Percentiles rank a stretch among this genome's conserved stretches.
phyloP scores from a whole-genome alignment of 2,888 invertebrate species.

The Cephus pygmeus region DNA sequence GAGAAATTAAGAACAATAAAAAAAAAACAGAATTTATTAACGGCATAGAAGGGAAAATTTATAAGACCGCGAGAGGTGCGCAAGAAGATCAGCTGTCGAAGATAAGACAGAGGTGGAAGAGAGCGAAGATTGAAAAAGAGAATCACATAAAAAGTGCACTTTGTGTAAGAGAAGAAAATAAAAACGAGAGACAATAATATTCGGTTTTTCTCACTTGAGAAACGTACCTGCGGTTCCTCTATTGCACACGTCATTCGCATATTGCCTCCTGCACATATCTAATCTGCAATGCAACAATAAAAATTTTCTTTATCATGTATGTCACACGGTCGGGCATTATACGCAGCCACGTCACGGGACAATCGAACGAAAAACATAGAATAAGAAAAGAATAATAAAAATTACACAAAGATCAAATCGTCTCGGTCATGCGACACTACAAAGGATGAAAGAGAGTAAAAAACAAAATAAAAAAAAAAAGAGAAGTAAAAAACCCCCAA shows the following conservation, averaged over 20 bases:
- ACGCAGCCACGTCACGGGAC: slow-evolving; percentile 48
- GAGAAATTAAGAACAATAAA: not conserved
- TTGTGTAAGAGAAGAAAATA: slow-evolving; percentile 16
- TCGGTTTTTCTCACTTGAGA: slow-evolving; percentile 41
- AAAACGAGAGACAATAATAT: slow-evolving; percentile 20
- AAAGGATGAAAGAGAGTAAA: slow-evolving; percentile 8
- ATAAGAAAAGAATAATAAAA: slow-evolving; percentile 8
- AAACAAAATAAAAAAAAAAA: not conserved
- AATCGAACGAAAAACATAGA: slow-evolving; percentile 1
- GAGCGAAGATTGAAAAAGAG: not conserved
- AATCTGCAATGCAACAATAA: slow-evolving; percentile 86
- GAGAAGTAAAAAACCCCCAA: not conserved
- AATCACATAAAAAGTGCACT: slow-evolving; percentile 8
- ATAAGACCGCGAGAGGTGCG: not conserved
- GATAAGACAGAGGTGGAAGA: not conserved
- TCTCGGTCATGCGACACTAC: slow-evolving; percentile 2
- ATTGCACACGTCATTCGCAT: slow-evolving; percentile 95
- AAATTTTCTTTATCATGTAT: slow-evolving; percentile 64
- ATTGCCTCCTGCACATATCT: slow-evolving; percentile 98
- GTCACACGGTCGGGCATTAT: slow-evolving; percentile 24
- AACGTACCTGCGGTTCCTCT: slow-evolving; percentile 96
- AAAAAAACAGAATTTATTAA: not conserved
- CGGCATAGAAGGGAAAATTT: not conserved
- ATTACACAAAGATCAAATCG: slow-evolving; percentile 7
- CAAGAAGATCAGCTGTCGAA: not conserved